Percentiles rank a stretch among this genome's conserved stretches.
Evolutionary conservation across 2,797 vertebrate species (phyloP).

Genomic region (Sebastes umbrosus): DNA sequence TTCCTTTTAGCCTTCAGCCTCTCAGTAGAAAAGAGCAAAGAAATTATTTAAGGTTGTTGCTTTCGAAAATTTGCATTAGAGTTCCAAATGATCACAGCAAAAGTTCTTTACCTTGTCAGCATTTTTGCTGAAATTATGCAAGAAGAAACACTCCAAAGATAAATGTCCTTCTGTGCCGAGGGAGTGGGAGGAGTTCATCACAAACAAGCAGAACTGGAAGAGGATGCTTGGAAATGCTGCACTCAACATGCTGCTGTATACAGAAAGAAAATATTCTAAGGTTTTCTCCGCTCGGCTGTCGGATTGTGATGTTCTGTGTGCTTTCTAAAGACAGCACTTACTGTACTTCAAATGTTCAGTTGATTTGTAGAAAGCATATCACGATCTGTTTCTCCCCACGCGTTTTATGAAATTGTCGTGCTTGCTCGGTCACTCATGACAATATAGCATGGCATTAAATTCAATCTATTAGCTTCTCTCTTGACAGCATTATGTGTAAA

Average conservation of each 20-base stretch:
- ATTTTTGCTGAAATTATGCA: slow-evolving; percentile 53
- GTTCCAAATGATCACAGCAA: slow-evolving; percentile 36
- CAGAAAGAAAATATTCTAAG: background rate
- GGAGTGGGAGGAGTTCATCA: slow-evolving; percentile 33
- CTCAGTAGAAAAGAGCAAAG: slow-evolving; percentile 26
- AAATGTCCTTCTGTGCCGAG: slow-evolving; percentile 38
- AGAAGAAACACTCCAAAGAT: slow-evolving; percentile 38
- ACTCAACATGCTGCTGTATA: background rate
- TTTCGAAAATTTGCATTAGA: slow-evolving; percentile 16
- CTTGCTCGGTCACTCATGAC: slow-evolving; percentile 24
- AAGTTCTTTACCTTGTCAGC: slow-evolving; percentile 47
- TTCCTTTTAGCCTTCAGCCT: background rate
- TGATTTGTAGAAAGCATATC: background rate
- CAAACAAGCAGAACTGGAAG: slow-evolving; percentile 10
- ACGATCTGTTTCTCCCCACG: background rate
- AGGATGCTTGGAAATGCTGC: slow-evolving; percentile 18
- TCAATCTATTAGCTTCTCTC: slow-evolving; percentile 38
- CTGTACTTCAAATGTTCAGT: background rate
- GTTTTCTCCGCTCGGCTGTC: background rate
- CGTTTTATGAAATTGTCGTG: slow-evolving; percentile 22
- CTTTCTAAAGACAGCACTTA: background rate
- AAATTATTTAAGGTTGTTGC: slow-evolving; percentile 25
- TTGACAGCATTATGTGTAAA: slow-evolving; percentile 46
- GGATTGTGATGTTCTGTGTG: background rate
- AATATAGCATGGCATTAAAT: slow-evolving; percentile 38